Conservation (phyloP, 2,113 vertebrate genomes). For the Lophotis ruficrista region DNA sequence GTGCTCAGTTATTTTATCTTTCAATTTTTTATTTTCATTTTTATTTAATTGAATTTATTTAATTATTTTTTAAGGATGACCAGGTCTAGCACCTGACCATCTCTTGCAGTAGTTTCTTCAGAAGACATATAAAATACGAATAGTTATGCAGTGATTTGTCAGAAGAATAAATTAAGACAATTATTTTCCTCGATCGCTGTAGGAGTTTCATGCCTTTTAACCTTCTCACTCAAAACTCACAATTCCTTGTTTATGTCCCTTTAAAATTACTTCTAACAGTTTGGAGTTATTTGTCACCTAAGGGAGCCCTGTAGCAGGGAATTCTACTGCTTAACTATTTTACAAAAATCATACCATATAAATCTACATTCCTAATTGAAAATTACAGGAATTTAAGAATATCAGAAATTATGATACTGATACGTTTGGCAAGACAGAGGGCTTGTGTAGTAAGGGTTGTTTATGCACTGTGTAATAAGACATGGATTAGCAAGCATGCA, state of each 20-base stretch:
- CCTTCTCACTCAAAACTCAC: background rate
- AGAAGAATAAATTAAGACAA: background rate
- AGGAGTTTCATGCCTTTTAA: background rate
- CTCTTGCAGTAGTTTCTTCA: background rate
- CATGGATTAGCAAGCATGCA: background rate
- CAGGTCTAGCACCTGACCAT: background rate
- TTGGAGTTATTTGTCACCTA: background rate
- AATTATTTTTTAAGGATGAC: background rate
- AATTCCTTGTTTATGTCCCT: background rate
- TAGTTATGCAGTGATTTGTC: background rate
- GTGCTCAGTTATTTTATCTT: background rate
- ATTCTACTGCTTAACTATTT: background rate
- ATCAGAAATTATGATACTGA: background rate
- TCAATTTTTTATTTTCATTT: background rate
- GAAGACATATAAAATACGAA: background rate
- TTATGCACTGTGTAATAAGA: background rate
- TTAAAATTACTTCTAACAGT: background rate
- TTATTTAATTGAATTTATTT: background rate
- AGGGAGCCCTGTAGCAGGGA: background rate
- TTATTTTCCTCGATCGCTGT: background rate
- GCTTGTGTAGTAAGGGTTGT: background rate
- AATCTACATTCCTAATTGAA: background rate
- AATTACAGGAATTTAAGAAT: background rate
- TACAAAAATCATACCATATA: background rate
- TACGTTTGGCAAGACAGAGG: accelerated